Evolutionary conservation across 2,113 vertebrate species (phyloP).

Genomic region (Xenopus borealis): DNA sequence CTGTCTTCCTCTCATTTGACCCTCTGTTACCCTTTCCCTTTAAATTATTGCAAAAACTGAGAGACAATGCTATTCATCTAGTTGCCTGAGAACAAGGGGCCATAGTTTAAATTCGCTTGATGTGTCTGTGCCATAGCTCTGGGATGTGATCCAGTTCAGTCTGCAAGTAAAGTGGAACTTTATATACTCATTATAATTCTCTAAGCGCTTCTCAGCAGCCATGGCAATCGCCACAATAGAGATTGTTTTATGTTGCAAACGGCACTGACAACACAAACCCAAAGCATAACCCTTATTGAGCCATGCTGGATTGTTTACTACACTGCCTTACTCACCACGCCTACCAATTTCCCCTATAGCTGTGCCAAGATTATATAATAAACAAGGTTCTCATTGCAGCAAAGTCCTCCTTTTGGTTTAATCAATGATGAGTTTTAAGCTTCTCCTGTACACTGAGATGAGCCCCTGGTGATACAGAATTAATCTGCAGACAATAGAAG

Average conservation of each 20-base stretch:
- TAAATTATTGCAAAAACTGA: neutral
- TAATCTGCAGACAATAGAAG: too few species aligned
- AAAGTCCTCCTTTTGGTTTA: too few species aligned
- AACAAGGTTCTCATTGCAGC: too few species aligned
- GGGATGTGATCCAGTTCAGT: neutral
- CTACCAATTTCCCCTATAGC: conserved; percentile 2
- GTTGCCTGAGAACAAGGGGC: neutral
- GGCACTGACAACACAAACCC: neutral
- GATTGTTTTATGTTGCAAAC: conserved; percentile 6
- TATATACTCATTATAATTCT: conserved; percentile 17
- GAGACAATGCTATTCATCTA: neutral
- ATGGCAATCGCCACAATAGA: neutral
- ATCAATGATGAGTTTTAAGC: too few species aligned
- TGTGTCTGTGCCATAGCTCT: neutral
- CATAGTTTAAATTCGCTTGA: conserved; percentile 26
- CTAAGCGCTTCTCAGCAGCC: neutral
- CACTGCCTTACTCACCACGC: neutral
- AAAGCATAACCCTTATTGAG: neutral
- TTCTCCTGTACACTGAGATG: too few species aligned
- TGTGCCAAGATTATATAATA: conserved; percentile 1
- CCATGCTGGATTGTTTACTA: neutral
- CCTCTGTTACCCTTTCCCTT: too few species aligned
- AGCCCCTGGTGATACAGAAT: too few species aligned
- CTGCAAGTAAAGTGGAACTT: neutral
- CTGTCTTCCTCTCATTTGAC: too few species aligned